Evolutionary conservation across 35 echinoderm and acorn worm genomes (phyloP).

Genomic region (Anneissia japonica): DNA sequence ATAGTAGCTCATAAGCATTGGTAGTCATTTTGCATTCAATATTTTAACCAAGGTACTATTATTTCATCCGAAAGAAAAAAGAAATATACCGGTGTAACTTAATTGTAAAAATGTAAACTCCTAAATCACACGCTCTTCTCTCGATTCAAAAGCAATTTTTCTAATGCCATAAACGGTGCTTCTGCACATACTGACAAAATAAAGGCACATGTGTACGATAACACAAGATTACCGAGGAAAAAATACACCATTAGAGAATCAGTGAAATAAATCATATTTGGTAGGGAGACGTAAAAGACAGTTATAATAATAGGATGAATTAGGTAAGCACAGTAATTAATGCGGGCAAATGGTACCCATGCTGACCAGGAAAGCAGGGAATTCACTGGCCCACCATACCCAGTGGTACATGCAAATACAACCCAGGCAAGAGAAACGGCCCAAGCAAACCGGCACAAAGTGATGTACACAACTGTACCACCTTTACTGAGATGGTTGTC

Average conservation of each 20-base stretch:
- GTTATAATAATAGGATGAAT: slow-evolving; percentile 64
- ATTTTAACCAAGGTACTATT: no score
- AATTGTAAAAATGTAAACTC: no score
- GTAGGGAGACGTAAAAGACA: slow-evolving; percentile 23
- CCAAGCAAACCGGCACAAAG: slow-evolving; percentile 47
- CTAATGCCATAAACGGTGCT: not conserved
- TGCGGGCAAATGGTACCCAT: slow-evolving; percentile 61
- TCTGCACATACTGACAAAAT: not conserved
- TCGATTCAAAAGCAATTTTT: not conserved
- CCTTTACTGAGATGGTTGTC: not conserved
- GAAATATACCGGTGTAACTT: no score
- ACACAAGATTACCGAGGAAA: not conserved
- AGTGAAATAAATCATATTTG: not conserved
- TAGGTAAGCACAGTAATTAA: slow-evolving; percentile 71
- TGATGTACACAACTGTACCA: slow-evolving; percentile 18
- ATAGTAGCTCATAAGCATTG: no score
- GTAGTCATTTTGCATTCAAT: no score
- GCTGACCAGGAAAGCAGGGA: slow-evolving; percentile 51
- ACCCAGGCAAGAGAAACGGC: slow-evolving; percentile 57
- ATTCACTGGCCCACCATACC: slow-evolving; percentile 70
- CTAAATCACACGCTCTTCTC: not conserved
- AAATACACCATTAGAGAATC: not conserved
- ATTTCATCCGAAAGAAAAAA: no score
- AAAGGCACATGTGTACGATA: not conserved
- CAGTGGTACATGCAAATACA: slow-evolving; percentile 58